Evolutionary conservation across 2,888 invertebrate species (phyloP).

Genomic region (Drosophila eohydei): DNA sequence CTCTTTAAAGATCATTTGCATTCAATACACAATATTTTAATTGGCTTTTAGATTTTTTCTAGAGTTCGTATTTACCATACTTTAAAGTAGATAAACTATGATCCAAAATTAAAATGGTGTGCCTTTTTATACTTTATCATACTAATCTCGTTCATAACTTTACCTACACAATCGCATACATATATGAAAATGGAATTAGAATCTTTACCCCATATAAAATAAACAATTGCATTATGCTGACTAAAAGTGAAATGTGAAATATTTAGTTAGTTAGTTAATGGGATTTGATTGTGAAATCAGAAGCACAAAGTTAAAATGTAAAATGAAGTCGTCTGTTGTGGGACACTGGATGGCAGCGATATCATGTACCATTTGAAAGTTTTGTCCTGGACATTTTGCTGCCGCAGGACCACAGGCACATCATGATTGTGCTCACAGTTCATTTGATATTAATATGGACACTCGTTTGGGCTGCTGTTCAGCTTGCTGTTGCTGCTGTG

Average conservation of each 20-base stretch:
- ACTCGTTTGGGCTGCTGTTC: constrained; percentile 37
- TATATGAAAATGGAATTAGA: neutral
- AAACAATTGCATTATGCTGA: neutral
- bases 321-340: constrained; percentile 14
- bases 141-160: neutral
- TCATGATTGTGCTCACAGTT: constrained; percentile 73
- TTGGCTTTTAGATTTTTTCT: neutral
- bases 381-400: constrained; percentile 47
- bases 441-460: constrained; percentile 79
- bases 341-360: constrained; percentile 8
- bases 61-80: neutral
- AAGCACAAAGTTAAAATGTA: constrained; percentile 15
- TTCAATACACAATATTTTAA: neutral
- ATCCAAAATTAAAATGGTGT: neutral
- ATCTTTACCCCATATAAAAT: neutral
- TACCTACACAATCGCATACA: neutral
- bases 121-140: too few relatives aligned
- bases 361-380: constrained; percentile 48
- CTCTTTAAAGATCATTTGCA: constrained; percentile 3
- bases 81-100: too few relatives aligned
- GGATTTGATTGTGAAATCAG: constrained; percentile 26
- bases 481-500: constrained; percentile 8
- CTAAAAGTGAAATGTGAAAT: neutral
- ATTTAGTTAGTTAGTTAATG: constrained; percentile 15
- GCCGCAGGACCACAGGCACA: constrained; percentile 44